phyloP scores from a whole-genome alignment of 2,113 vertebrate species.

The Emydura subglobosa region DNA sequence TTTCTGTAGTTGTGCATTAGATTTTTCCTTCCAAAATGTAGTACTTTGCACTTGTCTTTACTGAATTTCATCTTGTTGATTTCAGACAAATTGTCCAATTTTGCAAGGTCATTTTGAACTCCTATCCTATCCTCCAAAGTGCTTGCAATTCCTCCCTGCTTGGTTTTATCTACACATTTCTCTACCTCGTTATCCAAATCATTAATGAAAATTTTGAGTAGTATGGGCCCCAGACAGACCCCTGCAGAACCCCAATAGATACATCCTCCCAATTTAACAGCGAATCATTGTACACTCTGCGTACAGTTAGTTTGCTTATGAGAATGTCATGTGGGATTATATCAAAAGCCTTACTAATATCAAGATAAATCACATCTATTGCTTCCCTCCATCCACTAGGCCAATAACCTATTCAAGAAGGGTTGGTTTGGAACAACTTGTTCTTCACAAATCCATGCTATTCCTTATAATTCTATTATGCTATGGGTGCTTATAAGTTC shows the following conservation, averaged over 20 bases:
- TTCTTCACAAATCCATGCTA: neutral
- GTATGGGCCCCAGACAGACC: fast-evolving
- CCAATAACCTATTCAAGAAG: neutral
- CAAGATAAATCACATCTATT: neutral
- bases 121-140: neutral
- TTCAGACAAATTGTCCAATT: neutral
- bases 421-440: neutral
- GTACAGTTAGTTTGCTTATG: neutral
- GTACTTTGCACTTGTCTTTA: neutral
- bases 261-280: neutral
- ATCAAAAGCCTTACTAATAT: neutral
- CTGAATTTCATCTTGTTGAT: neutral
- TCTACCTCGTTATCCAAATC: neutral
- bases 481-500: neutral
- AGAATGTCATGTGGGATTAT: neutral
- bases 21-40: neutral
- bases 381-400: neutral
- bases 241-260: neutral
- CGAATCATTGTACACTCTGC: neutral
- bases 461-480: neutral
- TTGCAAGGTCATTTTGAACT: neutral
- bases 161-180: neutral
- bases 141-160: neutral
- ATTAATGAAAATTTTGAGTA: neutral
- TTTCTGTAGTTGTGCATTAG: neutral